Percentiles rank a stretch among this genome's conserved stretches.
These are phyloP conservation scores for Acleris emargana DNA, from an alignment of 2,888 invertebrate genomes.

Conservation along the genomic window DNA sequence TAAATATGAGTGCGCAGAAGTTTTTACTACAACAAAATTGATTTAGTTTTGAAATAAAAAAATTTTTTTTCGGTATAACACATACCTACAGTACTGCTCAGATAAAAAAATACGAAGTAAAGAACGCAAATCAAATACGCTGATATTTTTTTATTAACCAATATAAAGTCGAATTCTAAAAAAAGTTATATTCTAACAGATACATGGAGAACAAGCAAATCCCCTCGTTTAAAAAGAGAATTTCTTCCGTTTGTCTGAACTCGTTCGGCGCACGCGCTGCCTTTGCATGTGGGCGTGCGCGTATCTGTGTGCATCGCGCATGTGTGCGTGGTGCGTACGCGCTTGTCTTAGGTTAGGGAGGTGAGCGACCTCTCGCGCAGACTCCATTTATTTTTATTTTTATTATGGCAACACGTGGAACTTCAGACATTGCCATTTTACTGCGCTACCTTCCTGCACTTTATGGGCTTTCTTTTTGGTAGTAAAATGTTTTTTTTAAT, in stretches of 20 bases:
- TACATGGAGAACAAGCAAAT: slow-evolving; percentile 57
- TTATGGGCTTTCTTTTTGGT: slow-evolving; percentile 6
- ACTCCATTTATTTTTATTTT: slow-evolving; percentile 83
- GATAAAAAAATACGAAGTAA: not conserved
- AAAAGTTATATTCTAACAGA: not conserved
- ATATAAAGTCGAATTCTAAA: not conserved
- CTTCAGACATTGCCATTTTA: slow-evolving; percentile 66
- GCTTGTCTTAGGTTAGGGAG: slow-evolving; percentile 84
- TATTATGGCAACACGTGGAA: slow-evolving; percentile 80
- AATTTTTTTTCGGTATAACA: too few species aligned
- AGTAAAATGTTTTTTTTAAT: not conserved
- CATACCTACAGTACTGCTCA: too few species aligned
- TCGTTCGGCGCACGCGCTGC: slow-evolving; percentile 78
- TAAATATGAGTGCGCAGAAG: too few species aligned
- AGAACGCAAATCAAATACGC: not conserved
- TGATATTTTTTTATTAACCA: not conserved
- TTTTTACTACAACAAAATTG: too few species aligned
- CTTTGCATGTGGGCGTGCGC: slow-evolving; percentile 57
- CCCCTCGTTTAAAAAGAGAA: slow-evolving; percentile 76
- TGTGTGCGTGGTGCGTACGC: slow-evolving; percentile 64
- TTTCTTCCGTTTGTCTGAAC: slow-evolving; percentile 83
- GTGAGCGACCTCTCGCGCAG: slow-evolving; percentile 81
- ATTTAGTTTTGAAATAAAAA: too few species aligned
- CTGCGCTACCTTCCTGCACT: slow-evolving; percentile 67
- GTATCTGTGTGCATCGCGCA: slow-evolving; percentile 51